phyloP scores from a whole-genome alignment of 1,140 invertebrate genomes.

The Lepidurus packardi region DNA sequence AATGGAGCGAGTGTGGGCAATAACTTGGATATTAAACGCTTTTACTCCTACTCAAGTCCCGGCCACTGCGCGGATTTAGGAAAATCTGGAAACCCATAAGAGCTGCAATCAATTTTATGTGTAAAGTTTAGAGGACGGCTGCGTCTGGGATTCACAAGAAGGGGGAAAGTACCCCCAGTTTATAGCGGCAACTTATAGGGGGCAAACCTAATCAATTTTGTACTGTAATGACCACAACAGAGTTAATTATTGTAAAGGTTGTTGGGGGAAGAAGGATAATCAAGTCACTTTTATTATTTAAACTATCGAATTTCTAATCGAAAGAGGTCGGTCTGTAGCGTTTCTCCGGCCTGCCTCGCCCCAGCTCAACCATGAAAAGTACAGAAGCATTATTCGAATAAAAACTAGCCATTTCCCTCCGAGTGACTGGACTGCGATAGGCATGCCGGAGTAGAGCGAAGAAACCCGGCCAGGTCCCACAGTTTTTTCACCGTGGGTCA shows the following conservation, averaged over 20 bases:
- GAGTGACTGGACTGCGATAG: too few relatives aligned
- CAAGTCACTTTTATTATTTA: too few relatives aligned
- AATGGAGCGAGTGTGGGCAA: not conserved
- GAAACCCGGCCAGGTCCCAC: too few relatives aligned
- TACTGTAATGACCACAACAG: not conserved
- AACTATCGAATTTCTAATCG: too few relatives aligned
- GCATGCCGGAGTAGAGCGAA: too few relatives aligned
- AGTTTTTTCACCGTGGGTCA: too few relatives aligned
- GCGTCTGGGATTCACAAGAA: not conserved
- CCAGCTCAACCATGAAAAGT: too few relatives aligned
- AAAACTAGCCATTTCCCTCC: too few relatives aligned
- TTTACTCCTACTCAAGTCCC: not conserved
- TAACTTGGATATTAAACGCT: not conserved
- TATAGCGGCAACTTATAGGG: not conserved
- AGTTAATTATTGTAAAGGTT: not conserved
- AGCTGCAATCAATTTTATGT: slow-evolving; percentile 6
- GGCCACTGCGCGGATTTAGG: not conserved
- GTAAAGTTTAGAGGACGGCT: not conserved
- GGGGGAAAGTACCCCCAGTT: not conserved
- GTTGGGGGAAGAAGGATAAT: too few relatives aligned
- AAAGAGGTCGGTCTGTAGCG: too few relatives aligned
- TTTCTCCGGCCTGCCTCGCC: too few relatives aligned
- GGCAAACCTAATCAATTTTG: not conserved
- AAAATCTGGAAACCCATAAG: not conserved
- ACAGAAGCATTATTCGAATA: too few relatives aligned